Evolutionary conservation across 1,140 invertebrate genomes (phyloP), one percentile per base, ranked within the genome.

Genomic region (Musca vetustissima): DNA sequence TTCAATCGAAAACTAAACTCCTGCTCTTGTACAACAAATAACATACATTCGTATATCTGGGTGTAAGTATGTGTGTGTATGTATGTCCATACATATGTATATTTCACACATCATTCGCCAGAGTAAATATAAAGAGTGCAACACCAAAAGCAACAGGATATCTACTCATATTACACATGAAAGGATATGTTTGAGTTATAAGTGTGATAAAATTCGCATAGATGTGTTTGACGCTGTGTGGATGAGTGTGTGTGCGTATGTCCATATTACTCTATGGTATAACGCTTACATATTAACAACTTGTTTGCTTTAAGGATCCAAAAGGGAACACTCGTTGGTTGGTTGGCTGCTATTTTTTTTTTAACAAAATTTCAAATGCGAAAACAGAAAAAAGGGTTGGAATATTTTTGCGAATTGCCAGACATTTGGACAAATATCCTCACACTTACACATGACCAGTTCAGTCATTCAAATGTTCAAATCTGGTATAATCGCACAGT

Each of bases 91-190:
- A n/a, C n/a, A n/a, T n/a, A n/a, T n/a, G n/a, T 32, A 43, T 19
- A 43, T 61, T 61, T 61, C 57, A 61, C 57, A 61, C 57, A 61
- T 61, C 17, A 28, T 61, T 43, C 36, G 36, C 36, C 57, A 36
- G 36, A 36, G 15, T 43, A 36, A 17, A 61, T 19, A 61, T 61
- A 13, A 4, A 6, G 13, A 43, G 36, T 43, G 36, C 36, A 43
- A 11, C 36, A 43, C 36, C 36, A 43, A 61, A 61, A 61, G 57
- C 57, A 61, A 61, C 57, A 61, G 57, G 57, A 61, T 61, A 61
- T 61, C 57, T 36, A 25, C 57, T 36, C 32, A 61, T 61, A 61
- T 43, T 43, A 43, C 36, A 61, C 57, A 61, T 61, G 57, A 61
- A 61, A 43, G 32, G 64, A 66, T 66, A 52, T 66, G 47, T 66